phyloP scores from a whole-genome alignment of 2,797 vertebrate genomes.

The Myiotriccus ornatus region DNA sequence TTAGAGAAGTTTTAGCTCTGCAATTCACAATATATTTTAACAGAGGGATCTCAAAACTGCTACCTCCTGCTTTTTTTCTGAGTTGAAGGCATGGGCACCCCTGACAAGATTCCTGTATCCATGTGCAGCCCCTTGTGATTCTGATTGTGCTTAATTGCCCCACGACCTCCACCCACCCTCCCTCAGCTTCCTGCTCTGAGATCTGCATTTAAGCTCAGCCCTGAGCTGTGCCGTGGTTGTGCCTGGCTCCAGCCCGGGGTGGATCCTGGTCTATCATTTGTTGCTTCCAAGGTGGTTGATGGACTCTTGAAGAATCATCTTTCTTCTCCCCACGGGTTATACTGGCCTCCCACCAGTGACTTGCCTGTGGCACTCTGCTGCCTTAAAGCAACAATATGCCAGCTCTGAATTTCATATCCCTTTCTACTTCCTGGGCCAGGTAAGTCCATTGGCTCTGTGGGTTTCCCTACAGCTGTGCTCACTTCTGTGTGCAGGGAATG shows the following conservation, averaged over 20 bases:
- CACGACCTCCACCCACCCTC: neutral
- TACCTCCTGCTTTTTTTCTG: neutral
- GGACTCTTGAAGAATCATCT: neutral
- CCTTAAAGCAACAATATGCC: neutral
- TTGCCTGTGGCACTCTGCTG: neutral
- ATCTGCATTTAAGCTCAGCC: neutral
- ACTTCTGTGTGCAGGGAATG: neutral
- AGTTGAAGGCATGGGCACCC: fast-evolving
- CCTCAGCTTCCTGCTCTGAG: neutral
- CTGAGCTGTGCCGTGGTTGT: neutral
- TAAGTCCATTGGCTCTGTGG: neutral
- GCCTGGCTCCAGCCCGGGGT: fast-evolving
- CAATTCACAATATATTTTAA: neutral
- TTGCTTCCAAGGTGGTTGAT: neutral
- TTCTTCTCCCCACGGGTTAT: neutral
- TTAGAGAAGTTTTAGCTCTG: neutral
- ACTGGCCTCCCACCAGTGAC: too few relatives aligned
- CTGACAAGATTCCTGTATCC: neutral
- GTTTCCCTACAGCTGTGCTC: fast-evolving
- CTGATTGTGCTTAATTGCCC: neutral
- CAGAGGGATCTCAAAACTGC: neutral
- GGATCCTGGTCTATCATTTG: neutral
- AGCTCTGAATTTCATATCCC: neutral
- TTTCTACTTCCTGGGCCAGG: neutral
- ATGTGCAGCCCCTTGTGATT: neutral